Evolutionary conservation across 2,113 vertebrate genomes (phyloP), one percentile per base, ranked within the genome.

Genomic region (Rattus rattus): DNA sequence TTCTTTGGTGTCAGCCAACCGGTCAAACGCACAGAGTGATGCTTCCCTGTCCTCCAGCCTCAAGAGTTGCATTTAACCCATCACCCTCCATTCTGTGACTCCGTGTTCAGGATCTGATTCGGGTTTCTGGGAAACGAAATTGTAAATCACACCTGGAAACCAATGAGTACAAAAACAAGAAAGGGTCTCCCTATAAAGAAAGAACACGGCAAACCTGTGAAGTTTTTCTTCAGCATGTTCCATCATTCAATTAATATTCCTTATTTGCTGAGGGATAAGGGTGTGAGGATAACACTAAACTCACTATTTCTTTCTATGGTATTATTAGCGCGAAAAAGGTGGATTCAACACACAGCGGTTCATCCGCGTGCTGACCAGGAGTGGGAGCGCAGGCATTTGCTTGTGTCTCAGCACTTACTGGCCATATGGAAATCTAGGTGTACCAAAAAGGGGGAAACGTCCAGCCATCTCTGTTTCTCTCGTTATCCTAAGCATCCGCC

Each of bases 1-100:
- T 93, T 94, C 94, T 84, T 5, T 28, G 36, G 14, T 49, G 65
- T 95, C 77, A 54, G 73, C 76, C 84, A 93, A 90, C 61, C n/a
- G n/a, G 52, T 43, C 79, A 65, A 94, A 91, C 79, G 67, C 75
- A 65, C n/a, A 56, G 77, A 7, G 30, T 59, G 49, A 2, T 0
- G 10, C 49, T 52, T 49, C 39, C 67, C 61, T 49, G 5, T 43
- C 81, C 87, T 69, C 47, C 88, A 84, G 73, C 39, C 92, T 72
- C 56, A 49, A 73, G 33, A 73, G 33, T 94, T 87, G 49, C 19
- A 4, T 80, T 93, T 80, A 92, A 90, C 72, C 81, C 92, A 76
- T 26, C 69, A 61, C 63, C n/a, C 73, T 54, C 39, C 52, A 8
- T 43, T 43, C 70, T 22, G 49, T 43, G 73, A 26, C 67, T 67